Evolutionary conservation across 2,113 vertebrate species (phyloP), one percentile per base, ranked within the genome.

Genomic region (Lanius ludovicianus): DNA sequence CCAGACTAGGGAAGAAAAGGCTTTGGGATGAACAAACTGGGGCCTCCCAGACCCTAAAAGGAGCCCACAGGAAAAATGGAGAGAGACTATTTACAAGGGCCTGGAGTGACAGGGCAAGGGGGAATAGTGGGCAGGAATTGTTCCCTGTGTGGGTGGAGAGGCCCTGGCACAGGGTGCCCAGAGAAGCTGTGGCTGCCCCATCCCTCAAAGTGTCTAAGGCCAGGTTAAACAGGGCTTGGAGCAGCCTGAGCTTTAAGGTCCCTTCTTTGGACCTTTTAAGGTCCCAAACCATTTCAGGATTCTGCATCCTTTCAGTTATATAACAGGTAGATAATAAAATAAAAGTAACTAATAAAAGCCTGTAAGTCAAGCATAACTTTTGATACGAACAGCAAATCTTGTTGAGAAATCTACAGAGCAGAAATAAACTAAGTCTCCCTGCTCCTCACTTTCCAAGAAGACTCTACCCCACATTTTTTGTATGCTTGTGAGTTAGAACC

Each of bases 141-240:
- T 13, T 24, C 37, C 33, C 15, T 21, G 18, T 6, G 4, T 1
- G 22, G 8, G 33, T 28, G 23, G 0, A 0, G 14, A 65, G 15
- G 59, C 10, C 27, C 33, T 39, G 37, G 77, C 77, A 74, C 60
- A 59, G 33, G 31, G 0, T 57, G 13, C 23, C 15, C 33, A 39
- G 39, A n/a, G 46, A 3, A 75, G 16, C 24, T 82, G 6, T 41
- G 28, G n/a, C 28, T 60, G n/a, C 16, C 11, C 22, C 62, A 60
- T 25, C 46, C 30, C 24, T 89, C 60, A 39, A 4, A 75, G 5
- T 18, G 20, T 6, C 6, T 46, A 18, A 75, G 46, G 30, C 13
- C 33, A 53, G 16, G 11, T 0, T 25, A 0, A 33, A 44, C 1
- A 2, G 27, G 13, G 19, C 10, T n/a, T 74, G 28, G 28, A 53